Evolutionary conservation across 1,140 invertebrate genomes (phyloP), one percentile per base, ranked within the genome.

Genomic region (Philopotamus ludificatus): DNA sequence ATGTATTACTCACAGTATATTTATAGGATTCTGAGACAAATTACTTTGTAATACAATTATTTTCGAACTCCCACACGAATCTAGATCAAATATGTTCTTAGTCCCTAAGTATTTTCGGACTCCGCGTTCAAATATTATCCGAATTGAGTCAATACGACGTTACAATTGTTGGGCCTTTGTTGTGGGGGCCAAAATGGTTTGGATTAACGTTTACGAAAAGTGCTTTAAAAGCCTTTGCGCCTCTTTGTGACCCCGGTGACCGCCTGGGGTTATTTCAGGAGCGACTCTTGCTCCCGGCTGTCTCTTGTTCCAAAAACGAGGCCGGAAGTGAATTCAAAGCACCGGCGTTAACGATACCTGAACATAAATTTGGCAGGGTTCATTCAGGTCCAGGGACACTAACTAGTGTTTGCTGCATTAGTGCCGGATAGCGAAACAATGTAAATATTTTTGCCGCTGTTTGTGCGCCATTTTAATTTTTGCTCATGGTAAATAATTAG

Each of bases 371-470:
- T 34, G 4, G 28, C 28, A 34, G 28, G 12, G 28, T 34, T n/a
- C n/a, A n/a, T n/a, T n/a, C n/a, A n/a, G n/a, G n/a, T n/a, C n/a
- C n/a, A n/a, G n/a, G n/a, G n/a, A n/a, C n/a, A 47, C 45, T 16
- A 0, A 28, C 50, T 22, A 53, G 10, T 55, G 55, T 34, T 58
- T 28, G 26, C 28, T 15, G n/a, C n/a, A 42, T 21, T 61, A 65
- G 63, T 51, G 45, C 60, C 23, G 57, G 15, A 51, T 25, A n/a
- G 41, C n/a, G 41, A 15, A 44, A 3, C 2, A 44, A 2, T 9
- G n/a, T 2, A 9, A 44, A 44, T 15, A 9, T 44, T 44, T 44
- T 9, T 18, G 1, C 18, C 41, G 41, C 2, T 9, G n/a, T n/a
- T n/a, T n/a, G n/a, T n/a, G 28, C 28, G 28, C 28, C 4, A 12